These are phyloP conservation scores for Pelochelys cantorii DNA, from an alignment of 2,797 vertebrate genomes.

Conservation along the genomic window DNA sequence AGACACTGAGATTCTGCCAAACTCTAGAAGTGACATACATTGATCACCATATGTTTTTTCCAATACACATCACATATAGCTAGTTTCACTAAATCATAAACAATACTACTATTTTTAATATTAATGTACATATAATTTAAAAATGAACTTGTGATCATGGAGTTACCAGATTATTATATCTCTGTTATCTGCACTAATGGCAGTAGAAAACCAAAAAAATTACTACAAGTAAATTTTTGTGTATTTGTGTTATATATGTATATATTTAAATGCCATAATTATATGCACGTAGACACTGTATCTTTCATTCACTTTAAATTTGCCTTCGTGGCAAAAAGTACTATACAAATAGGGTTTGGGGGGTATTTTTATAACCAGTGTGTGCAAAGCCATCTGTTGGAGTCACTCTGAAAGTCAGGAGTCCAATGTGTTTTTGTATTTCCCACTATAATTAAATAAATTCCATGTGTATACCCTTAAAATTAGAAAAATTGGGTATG, in stretches of 20 bases:
- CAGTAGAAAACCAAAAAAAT: slow-evolving; percentile 22
- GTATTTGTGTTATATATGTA: too few relatives aligned
- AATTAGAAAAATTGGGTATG: background rate
- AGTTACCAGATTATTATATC: background rate
- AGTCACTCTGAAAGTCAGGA: slow-evolving; percentile 50
- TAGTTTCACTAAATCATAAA: background rate
- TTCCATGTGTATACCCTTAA: background rate
- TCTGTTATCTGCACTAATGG: background rate
- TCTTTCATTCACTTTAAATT: slow-evolving; percentile 53
- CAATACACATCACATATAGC: rapidly evolving
- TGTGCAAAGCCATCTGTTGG: slow-evolving; percentile 41
- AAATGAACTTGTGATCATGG: background rate
- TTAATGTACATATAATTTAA: rapidly evolving
- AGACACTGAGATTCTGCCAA: background rate
- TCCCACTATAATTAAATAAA: slow-evolving; percentile 34
- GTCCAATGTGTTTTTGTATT: slow-evolving; percentile 24
- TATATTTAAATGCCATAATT: too few relatives aligned
- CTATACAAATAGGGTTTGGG: slow-evolving; percentile 21
- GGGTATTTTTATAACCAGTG: slow-evolving; percentile 48
- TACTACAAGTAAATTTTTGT: slow-evolving; percentile 1
- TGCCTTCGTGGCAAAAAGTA: slow-evolving; percentile 58
- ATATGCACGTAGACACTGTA: rapidly evolving
- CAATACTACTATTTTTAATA: rapidly evolving
- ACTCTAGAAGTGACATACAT: background rate
- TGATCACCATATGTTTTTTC: slow-evolving; percentile 20